Percentiles rank a stretch among this genome's conserved stretches.
phyloP scores from a whole-genome alignment of 1,140 invertebrate genomes.

The Drosophila albomicans region DNA sequence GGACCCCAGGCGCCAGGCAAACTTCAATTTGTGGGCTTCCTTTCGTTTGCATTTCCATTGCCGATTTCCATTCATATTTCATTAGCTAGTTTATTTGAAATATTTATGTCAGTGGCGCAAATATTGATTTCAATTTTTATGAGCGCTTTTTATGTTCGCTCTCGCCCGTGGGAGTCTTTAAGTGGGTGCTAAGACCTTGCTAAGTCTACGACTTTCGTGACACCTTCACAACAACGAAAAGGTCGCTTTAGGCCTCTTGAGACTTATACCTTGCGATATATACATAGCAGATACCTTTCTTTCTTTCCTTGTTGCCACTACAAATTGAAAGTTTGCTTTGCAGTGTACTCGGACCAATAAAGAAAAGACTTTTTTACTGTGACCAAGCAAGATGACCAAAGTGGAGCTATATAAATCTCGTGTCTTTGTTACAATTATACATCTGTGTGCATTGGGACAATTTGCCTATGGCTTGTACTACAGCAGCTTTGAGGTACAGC shows the following conservation, averaged over 20 bases:
- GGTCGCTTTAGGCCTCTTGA: not conserved
- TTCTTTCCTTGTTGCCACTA: conserved; percentile 1
- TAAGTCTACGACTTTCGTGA: conserved; percentile 16
- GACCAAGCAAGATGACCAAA: conserved; percentile 77
- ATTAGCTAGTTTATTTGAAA: conserved; percentile 36
- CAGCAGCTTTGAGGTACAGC: conserved; percentile 76
- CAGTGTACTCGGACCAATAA: conserved; percentile 7
- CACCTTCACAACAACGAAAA: conserved; percentile 2
- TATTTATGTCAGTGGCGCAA: conserved; percentile 74
- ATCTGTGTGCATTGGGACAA: conserved; percentile 79
- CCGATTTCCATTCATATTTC: conserved; percentile 1
- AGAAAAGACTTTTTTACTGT: conserved; percentile 11
- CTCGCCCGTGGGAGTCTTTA: conserved; percentile 14
- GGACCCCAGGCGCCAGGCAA: conserved; percentile 19
- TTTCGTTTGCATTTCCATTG: conserved; percentile 3
- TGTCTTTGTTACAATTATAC: conserved; percentile 82
- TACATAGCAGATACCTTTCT: not conserved
- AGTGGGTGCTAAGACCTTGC: conserved; percentile 24
- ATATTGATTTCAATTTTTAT: conserved; percentile 71
- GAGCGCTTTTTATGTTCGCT: conserved; percentile 23
- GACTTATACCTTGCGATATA: not conserved
- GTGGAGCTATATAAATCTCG: conserved; percentile 84
- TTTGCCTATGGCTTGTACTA: conserved; percentile 81
- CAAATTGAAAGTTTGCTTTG: conserved; percentile 26
- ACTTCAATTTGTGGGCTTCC: conserved; percentile 36